These are phyloP conservation scores for Pseudomyrmex concolor DNA, from an alignment of 1,140 invertebrate genomes.

Conservation along the genomic window DNA sequence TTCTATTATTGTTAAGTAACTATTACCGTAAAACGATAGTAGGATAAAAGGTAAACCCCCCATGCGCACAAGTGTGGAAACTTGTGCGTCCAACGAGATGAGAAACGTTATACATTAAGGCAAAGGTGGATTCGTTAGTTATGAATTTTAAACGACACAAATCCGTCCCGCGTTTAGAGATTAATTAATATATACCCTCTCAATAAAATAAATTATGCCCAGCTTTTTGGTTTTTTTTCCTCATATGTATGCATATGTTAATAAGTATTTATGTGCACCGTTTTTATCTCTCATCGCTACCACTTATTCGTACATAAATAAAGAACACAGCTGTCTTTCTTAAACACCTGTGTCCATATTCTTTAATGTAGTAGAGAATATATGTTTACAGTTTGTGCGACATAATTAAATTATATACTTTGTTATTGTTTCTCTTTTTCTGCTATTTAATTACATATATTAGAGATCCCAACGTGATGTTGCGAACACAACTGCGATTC, in stretches of 20 bases:
- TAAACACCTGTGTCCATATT: conserved; percentile 54
- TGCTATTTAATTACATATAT: conserved; percentile 24
- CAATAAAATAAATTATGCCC: conserved; percentile 18
- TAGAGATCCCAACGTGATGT: conserved; percentile 35
- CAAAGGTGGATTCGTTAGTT: conserved; percentile 34
- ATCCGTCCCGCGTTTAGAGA: conserved; percentile 22
- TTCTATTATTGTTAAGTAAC: conserved; percentile 70
- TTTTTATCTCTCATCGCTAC: conserved; percentile 36
- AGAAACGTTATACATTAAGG: not conserved
- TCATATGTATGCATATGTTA: conserved; percentile 22
- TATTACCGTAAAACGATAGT: conserved; percentile 19
- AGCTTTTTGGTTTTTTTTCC: conserved; percentile 29
- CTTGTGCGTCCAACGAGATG: conserved; percentile 12
- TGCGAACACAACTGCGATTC: conserved; percentile 26
- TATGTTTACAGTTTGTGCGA: conserved; percentile 76
- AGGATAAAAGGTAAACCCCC: not conserved
- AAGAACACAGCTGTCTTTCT: conserved; percentile 63
- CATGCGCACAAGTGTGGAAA: conserved; percentile 37
- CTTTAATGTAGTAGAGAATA: conserved; percentile 64
- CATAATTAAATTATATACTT: conserved; percentile 67
- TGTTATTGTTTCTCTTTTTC: conserved; percentile 4
- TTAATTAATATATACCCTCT: not conserved
- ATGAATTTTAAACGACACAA: conserved; percentile 21
- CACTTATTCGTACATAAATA: conserved; percentile 46
- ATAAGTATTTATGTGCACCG: conserved; percentile 47